Base-by-base conservation (phyloP, 2,113 vertebrate species). In the Macquaria australasica region DNA sequence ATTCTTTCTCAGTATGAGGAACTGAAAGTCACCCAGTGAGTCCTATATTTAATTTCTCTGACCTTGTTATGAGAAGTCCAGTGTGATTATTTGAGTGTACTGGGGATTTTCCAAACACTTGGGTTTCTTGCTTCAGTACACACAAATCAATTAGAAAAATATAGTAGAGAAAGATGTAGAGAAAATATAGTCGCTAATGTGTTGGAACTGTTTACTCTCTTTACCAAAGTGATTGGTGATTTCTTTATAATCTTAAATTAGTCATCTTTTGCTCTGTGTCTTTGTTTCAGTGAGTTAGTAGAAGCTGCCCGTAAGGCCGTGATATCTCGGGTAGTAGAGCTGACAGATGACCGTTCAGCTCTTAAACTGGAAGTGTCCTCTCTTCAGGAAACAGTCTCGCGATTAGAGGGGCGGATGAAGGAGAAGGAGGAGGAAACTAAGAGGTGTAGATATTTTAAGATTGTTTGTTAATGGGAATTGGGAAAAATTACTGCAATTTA, bases 21-120 rank as follows among this genome's bases (percentile, higher is more conserved):
- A 92, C 93, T 96, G 87, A 96, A 96, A 96, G 85, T 79, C 87
- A 92, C 89, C 64, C 89, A 95, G 96, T 96, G 92, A 95, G 96
- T 94, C 21, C 50, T 73, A 4, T 34, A 9, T 87, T 86, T 64
- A 50, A 41, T 73, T 55, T 71, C 4, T 78, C 53, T 67, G 14
- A 76, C 28, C 48, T 45, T 34, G 20, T 73, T 18, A 1, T 73
- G 28, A 28, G 31, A 51, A 9, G 6, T 64, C 1, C 14, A 8
- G 10, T 80, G n/a, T 76, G n/a, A 31, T 31, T 68, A 58, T 11
- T 58, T 62, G 7, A n/a, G 20, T 39, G 28, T 60, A 10, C 6
- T 14, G 37, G 60, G 70, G 66, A 5, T 48, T 86, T 87, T 82
- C 62, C 60, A 79, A 18, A 69, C 23, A 39, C 2, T 37, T 63